Evolutionary conservation across 2,113 vertebrate genomes (phyloP).

Genomic region (Parus major): DNA sequence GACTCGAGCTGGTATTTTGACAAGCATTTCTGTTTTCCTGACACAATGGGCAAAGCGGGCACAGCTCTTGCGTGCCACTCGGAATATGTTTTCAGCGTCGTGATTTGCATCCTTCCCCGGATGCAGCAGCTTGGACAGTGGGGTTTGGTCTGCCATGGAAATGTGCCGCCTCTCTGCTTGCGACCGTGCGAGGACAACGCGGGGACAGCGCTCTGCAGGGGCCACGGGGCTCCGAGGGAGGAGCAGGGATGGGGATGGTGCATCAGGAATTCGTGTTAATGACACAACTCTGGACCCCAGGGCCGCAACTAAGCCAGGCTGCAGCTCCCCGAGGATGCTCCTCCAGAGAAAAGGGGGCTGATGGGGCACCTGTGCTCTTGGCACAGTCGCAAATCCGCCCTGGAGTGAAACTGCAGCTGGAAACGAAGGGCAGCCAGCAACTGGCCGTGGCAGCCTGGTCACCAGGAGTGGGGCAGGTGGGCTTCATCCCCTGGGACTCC

Average conservation of each 20-base stretch:
- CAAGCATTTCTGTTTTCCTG: conserved; percentile 69
- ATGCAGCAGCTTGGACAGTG: conserved; percentile 40
- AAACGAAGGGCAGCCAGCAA: background rate
- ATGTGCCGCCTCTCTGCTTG: background rate
- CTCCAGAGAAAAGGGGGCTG: background rate
- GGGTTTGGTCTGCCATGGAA: conserved; percentile 30
- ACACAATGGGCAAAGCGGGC: conserved; percentile 63
- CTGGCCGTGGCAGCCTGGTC: background rate
- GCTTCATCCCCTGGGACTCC: background rate
- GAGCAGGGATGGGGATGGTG: background rate
- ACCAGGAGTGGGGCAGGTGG: background rate
- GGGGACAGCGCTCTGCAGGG: background rate
- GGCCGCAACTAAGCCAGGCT: background rate
- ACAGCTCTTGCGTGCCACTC: conserved; percentile 24
- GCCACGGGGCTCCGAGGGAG: background rate
- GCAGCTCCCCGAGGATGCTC: background rate
- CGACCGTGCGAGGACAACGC: background rate
- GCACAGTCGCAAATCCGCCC: accelerated
- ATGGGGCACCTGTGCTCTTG: background rate
- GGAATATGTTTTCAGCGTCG: conserved; percentile 1
- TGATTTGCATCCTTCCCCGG: conserved; percentile 8
- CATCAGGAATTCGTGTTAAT: accelerated
- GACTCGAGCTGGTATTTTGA: conserved; percentile 62
- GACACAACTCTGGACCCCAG: background rate
- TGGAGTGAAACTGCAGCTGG: background rate